Base-by-base conservation (phyloP, 1,140 invertebrate species). In the Achroia grisella region DNA sequence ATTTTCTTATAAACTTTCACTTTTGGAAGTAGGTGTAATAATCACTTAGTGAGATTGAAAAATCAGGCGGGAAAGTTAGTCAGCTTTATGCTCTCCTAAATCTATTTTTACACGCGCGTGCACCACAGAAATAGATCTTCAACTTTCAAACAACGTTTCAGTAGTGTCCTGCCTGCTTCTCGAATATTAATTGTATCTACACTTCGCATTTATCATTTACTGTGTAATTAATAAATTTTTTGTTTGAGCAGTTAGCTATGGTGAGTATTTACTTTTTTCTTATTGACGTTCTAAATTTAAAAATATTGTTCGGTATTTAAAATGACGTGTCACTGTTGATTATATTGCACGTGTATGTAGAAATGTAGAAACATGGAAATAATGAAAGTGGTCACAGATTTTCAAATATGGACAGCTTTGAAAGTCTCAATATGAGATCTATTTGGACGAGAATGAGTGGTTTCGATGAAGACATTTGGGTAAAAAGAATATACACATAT, bases 31-130 rank as follows among this genome's bases (percentile, higher is more conserved):
- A 23, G 6, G 2, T 23, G 6, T 23, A 23, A 23, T 23, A 6
- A n/a, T n/a, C n/a, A n/a, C n/a, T 23, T 6, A 23, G 17, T 23
- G 17, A 23, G 17, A 23, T 23, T 23, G 17, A 23, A 23, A 23
- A 23, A 3, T 23, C 17, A 23, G 17, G 2, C 2, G 17, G 17
- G 6, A 23, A 23, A 6, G 2, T 6, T 2, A 23, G 2, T 23
- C 17, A 23, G n/a, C n/a, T 23, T 23, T 33, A 32, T n/a, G 41
- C 41, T 10, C 41, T 23, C 31, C 8, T 50, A 23, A 23, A 52
- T 71, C 75, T 79, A 82, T 79, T 77, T 77, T 62, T 73, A 60
- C 41, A 61, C 44, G 32, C 71, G 65, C 70, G 55, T 65, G 65
- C 60, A 59, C 56, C 71, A 69, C 73, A 61, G 66, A 81, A 79